These are phyloP conservation scores for Martes martes DNA, from an alignment of 2,113 vertebrate genomes.

Conservation along the genomic window DNA sequence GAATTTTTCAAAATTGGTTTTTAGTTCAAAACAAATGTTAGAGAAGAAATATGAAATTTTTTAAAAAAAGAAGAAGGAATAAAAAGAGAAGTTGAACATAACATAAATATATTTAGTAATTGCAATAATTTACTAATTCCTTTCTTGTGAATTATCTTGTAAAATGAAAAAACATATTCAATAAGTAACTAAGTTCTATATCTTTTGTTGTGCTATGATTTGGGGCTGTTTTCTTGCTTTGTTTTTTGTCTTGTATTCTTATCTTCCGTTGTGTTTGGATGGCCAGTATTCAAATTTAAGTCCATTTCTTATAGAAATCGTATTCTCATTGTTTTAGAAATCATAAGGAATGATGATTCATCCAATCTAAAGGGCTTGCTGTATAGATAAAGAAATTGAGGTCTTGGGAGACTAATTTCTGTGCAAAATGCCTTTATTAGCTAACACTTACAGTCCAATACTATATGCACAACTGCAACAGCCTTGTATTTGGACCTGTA, in stretches of 20 bases:
- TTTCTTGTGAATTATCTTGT: not conserved
- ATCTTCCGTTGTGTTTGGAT: not conserved
- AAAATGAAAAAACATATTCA: not conserved
- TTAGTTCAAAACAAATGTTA: constrained; percentile 46
- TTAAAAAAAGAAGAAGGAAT: not conserved
- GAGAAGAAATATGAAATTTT: not conserved
- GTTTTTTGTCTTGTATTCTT: not conserved
- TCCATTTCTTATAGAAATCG: not conserved
- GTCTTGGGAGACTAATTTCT: not conserved
- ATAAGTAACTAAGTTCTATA: not conserved
- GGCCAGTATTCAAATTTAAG: not conserved
- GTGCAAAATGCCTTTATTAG: not conserved
- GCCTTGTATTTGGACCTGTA: not conserved
- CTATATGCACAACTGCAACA: not conserved
- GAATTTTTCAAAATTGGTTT: constrained; percentile 64
- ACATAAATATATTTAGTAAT: not conserved
- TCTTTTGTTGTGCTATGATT: not conserved
- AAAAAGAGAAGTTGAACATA: not conserved
- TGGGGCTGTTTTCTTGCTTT: not conserved
- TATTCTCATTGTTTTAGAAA: not conserved
- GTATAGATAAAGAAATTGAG: not conserved
- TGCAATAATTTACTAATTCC: not conserved
- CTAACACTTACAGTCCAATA: not conserved
- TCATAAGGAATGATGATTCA: not conserved
- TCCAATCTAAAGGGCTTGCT: not conserved